Base-by-base conservation (phyloP, 2,797 vertebrate species). In the Falco naumanni region DNA sequence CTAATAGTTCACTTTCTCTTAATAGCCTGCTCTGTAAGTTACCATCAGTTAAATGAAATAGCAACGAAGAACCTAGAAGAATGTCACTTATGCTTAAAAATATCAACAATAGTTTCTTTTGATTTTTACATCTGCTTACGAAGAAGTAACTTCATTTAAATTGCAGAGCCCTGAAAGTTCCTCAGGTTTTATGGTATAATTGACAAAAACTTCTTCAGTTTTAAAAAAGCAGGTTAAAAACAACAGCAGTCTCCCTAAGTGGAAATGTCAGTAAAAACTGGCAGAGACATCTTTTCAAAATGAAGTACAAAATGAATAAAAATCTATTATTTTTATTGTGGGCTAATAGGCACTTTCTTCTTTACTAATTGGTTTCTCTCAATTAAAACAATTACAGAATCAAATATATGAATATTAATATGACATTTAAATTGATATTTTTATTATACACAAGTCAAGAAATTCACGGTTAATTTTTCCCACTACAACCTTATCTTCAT, bases 301-400 rank as follows among this genome's bases (percentile, higher is more conserved):
- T 74, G 22, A 80, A 68, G 34, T 79, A 34, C 41, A 41, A 41
- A 41, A 41, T 41, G 41, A 41, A 41, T 41, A 41, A 41, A 41
- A 41, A 65, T 66, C n/a, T 74, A 34, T 86, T 94, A 15, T 90
- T 89, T 94, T 86, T 88, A 50, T 75, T 78, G 57, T 85, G 45
- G 63, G 18, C 45, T 93, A 91, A 85, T 78, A 87, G 47, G 61
- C 41, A 69, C 47, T 87, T 90, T 93, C 13, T 80, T 68, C 51
- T 29, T 78, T 29, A 10, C n/a, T 87, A 81, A 91, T 87, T 87
- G 48, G 17, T 80, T 6, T 83, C 56, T 57, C 47, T 91, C 61
- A 75, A 64, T 94, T 82, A 78, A 93, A 94, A 95, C 63, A 83
- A 94, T 71, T 87, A 68, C 24, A 70, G 53, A 91, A 80, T 89